Evolutionary conservation across 1,140 invertebrate genomes (phyloP), one percentile per base, ranked within the genome.

Genomic region (Brachionus rotundiformis): DNA sequence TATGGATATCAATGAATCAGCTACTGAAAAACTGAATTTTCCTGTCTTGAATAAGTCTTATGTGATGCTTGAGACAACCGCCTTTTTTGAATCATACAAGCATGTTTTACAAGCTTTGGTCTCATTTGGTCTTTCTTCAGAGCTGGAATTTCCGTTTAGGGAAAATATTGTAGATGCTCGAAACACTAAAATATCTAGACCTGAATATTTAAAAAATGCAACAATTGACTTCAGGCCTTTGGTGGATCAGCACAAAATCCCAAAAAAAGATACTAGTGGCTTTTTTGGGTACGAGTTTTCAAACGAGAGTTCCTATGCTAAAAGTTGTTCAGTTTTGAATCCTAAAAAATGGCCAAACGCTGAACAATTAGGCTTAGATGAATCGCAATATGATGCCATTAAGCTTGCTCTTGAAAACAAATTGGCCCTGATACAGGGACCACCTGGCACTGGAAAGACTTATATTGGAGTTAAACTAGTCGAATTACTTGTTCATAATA

Each of bases 351-450:
- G 87, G 85, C 85, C 88, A 0, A 59, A 82, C 23, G 75, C 83
- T 23, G 71, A 84, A 4, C 54, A 84, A 27, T 82, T 87, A 4
- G 83, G 84, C 77, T 54, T 89, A 16, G 88, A 90, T 84, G 82
- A 84, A 5, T 87, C 87, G 11, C 90, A 90, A 83, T 85, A 84
- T 71, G 82, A 85, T 76, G 90, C 90, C 1, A 80, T 90, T 31
- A 83, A 86, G 65, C 83, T 82, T 5, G 89, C 89, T 7, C 83
- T 91, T 2, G 88, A 86, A 19, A 88, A 87, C 80, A 88, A 90
- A 83, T 73, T 91, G 19, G 87, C 90, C 2, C 87, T 95, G 1
- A 94, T 94, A 82, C 94, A 94, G 89, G 91, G 85, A 7, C 89
- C 85, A 19, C 86, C 85, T 13, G 87, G 86, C 10, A 87, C 86